Evolutionary conservation across 64 coral and sea anemone genomes (phyloP).

Genomic region (Dendrophyllia cribrosa): DNA sequence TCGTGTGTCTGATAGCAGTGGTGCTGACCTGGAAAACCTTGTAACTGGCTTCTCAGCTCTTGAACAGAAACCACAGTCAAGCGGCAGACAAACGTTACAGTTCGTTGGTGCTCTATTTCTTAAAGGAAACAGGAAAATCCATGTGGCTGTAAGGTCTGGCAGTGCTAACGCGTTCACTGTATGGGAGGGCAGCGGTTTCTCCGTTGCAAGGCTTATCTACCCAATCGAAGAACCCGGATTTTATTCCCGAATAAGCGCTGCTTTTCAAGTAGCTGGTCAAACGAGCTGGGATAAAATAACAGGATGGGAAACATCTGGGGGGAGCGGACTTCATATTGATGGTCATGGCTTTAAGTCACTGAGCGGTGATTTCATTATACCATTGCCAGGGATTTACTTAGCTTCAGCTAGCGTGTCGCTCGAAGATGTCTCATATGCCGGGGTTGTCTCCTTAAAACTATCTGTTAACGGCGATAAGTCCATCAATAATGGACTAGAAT

Average conservation of each 20-base stretch:
- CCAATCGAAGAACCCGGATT: constrained; percentile 73
- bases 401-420: constrained; percentile 44
- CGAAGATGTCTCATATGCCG: neutral
- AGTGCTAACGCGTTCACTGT: constrained; percentile 51
- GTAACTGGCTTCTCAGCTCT: constrained; percentile 39
- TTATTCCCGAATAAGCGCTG: constrained; percentile 30
- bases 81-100: constrained; percentile 49
- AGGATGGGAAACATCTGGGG: constrained; percentile 62
- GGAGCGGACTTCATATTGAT: constrained; percentile 55
- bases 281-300: constrained; percentile 37
- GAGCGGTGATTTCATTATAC: constrained; percentile 44
- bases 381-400: constrained; percentile 65
- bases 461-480: constrained; percentile 38
- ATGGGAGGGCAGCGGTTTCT: constrained; percentile 72
- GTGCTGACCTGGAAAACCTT: neutral
- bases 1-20: constrained; percentile 33
- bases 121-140: constrained; percentile 20
- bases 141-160: constrained; percentile 47
- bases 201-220: constrained; percentile 71
- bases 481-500: constrained; percentile 28
- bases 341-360: constrained; percentile 61
- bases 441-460: constrained; percentile 6
- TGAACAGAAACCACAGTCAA: constrained; percentile 43
- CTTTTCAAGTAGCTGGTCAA: neutral
- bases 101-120: constrained; percentile 65